phyloP scores from a whole-genome alignment of 2,888 invertebrate species.

The Orthonevra nobilis region DNA sequence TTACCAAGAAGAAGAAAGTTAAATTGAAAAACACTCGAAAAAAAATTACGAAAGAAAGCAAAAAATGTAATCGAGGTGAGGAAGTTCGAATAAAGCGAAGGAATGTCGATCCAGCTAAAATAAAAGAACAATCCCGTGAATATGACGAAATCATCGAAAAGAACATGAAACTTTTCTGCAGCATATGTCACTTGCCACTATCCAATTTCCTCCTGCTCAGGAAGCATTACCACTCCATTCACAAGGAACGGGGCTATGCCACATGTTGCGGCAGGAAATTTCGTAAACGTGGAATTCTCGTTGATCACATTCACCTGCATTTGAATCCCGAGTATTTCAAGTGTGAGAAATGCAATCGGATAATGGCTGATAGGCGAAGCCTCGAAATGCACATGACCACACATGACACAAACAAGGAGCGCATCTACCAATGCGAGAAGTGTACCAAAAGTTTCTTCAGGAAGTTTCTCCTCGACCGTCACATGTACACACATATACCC shows the following conservation, averaged over 20 bases:
- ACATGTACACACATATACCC: constrained; percentile 75
- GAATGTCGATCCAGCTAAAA: constrained; percentile 60
- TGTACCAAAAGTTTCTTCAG: constrained; percentile 76
- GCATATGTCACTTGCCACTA: constrained; percentile 61
- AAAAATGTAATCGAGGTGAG: constrained; percentile 71
- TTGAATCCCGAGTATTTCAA: constrained; percentile 77
- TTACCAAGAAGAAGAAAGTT: too few species aligned
- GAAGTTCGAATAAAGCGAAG: constrained; percentile 67
- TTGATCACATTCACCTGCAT: constrained; percentile 73
- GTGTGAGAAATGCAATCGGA: constrained; percentile 74
- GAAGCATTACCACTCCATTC: constrained; percentile 65
- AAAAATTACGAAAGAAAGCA: too few species aligned
- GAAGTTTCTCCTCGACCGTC: constrained; percentile 73
- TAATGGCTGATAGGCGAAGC: constrained; percentile 73
- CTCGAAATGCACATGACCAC: constrained; percentile 74
- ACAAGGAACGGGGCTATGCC: constrained; percentile 68
- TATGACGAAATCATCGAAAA: constrained; percentile 69
- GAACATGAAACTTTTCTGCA: constrained; percentile 70
- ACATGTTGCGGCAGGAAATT: constrained; percentile 71
- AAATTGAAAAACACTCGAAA: too few species aligned
- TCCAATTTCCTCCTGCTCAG: constrained; percentile 61
- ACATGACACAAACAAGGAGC: constrained; percentile 74
- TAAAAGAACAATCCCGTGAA: constrained; percentile 71
- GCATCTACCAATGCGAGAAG: constrained; percentile 74
- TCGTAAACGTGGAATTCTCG: constrained; percentile 67